phyloP scores from a whole-genome alignment of 2,888 invertebrate genomes.

The Macrophya annulata region DNA sequence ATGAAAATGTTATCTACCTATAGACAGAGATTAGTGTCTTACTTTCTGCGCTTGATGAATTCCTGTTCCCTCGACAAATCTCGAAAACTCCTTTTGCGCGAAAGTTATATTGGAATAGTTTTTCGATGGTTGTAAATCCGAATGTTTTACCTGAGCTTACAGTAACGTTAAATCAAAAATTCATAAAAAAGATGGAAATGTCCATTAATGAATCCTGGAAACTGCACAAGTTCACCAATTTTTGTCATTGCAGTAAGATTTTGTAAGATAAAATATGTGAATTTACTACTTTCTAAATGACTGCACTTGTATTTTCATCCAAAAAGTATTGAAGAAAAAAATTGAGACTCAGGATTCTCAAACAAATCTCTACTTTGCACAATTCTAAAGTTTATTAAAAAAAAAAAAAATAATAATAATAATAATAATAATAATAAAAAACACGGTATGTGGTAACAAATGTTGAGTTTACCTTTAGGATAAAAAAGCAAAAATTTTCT shows the following conservation, averaged over 20 bases:
- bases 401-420: no score
- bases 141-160: background rate
- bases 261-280: background rate
- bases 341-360: background rate
- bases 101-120: background rate
- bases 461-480: constrained; percentile 17
- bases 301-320: background rate
- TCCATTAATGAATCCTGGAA: background rate
- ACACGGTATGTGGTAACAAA: background rate
- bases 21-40: background rate
- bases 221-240: background rate
- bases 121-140: background rate
- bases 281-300: background rate
- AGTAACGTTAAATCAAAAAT: background rate
- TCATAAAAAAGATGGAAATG: background rate
- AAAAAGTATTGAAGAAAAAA: background rate
- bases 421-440: no score
- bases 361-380: background rate
- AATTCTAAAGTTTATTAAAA: no score
- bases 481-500: background rate
- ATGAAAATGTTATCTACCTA: background rate
- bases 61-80: background rate
- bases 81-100: background rate
- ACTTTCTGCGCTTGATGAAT: background rate
- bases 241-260: no score